Percentiles rank a stretch among this genome's conserved stretches.
These are phyloP conservation scores for Phyllostomus discolor DNA, from an alignment of 2,113 vertebrate species.

Conservation along the genomic window DNA sequence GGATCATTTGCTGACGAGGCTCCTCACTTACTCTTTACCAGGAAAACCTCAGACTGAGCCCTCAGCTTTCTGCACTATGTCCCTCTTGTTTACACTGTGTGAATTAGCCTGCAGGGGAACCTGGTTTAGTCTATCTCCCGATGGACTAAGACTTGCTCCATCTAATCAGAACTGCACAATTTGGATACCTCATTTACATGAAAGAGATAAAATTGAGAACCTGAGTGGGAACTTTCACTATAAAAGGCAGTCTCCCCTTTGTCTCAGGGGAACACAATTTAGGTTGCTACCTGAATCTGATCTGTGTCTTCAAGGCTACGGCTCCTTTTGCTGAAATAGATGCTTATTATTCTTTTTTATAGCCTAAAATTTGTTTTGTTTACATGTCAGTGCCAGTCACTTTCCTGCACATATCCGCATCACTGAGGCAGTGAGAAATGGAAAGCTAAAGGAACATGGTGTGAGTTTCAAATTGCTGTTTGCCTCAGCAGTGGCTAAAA, in stretches of 20 bases:
- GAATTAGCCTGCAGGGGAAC: background rate
- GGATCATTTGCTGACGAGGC: background rate
- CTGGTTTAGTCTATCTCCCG: background rate
- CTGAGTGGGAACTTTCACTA: background rate
- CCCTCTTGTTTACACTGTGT: background rate
- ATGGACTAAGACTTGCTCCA: background rate
- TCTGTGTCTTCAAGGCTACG: background rate
- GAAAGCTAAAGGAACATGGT: background rate
- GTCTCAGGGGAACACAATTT: background rate
- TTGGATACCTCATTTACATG: background rate
- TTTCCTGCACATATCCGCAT: fast-evolving
- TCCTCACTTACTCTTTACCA: background rate
- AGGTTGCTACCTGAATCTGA: background rate
- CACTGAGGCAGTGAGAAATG: too few relatives aligned
- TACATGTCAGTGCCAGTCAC: background rate
- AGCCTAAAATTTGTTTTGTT: background rate
- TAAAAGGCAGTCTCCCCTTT: background rate
- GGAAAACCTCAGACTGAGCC: background rate
- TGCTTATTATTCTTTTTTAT: background rate
- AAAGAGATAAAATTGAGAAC: background rate
- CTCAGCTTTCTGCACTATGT: background rate
- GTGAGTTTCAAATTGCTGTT: background rate
- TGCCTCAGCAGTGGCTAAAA: background rate
- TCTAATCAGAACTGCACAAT: background rate
- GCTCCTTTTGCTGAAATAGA: background rate